Percentiles rank a stretch among this genome's conserved stretches.
These are phyloP conservation scores for Hyles euphorbiae DNA, from an alignment of 1,140 invertebrate species.

Conservation along the genomic window DNA sequence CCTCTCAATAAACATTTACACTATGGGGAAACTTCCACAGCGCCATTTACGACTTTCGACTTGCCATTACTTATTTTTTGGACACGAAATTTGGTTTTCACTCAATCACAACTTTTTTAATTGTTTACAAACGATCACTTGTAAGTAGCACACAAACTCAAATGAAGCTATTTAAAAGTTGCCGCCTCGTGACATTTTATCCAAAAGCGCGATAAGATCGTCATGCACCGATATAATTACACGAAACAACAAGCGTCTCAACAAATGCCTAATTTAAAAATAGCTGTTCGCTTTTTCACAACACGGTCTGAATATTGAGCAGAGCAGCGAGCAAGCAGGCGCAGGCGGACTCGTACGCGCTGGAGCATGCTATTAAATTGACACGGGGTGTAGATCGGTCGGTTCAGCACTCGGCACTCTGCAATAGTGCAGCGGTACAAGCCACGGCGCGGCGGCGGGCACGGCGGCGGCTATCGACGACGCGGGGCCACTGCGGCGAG, in stretches of 20 bases:
- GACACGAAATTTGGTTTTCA: constrained; percentile 14
- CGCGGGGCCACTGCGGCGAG: constrained; percentile 56
- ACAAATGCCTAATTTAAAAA: constrained; percentile 44
- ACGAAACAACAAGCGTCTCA: constrained; percentile 28
- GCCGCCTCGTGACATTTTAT: too few species aligned
- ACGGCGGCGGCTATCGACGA: constrained; percentile 52
- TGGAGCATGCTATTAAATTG: constrained; percentile 43
- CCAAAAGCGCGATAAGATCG: constrained; percentile 14
- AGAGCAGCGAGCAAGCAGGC: constrained; percentile 37
- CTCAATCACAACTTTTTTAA: constrained; percentile 5
- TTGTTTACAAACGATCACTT: neutral
- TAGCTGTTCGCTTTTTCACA: constrained; percentile 44
- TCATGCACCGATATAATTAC: constrained; percentile 11
- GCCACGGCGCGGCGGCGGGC: constrained; percentile 28
- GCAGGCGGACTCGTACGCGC: constrained; percentile 37
- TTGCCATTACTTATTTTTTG: constrained; percentile 21
- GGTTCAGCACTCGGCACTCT: constrained; percentile 11
- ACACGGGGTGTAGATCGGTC: constrained; percentile 43
- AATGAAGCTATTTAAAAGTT: too few species aligned
- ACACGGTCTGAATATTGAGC: constrained; percentile 51
- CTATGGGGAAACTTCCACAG: constrained; percentile 27
- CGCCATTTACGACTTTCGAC: constrained; percentile 42
- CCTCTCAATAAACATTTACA: constrained; percentile 30
- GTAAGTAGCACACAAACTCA: too few species aligned
- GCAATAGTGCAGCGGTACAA: too few species aligned